Evolutionary conservation across 2,113 vertebrate genomes (phyloP), one percentile per base, ranked within the genome.

Genomic region (Salvelinus sp.): DNA sequence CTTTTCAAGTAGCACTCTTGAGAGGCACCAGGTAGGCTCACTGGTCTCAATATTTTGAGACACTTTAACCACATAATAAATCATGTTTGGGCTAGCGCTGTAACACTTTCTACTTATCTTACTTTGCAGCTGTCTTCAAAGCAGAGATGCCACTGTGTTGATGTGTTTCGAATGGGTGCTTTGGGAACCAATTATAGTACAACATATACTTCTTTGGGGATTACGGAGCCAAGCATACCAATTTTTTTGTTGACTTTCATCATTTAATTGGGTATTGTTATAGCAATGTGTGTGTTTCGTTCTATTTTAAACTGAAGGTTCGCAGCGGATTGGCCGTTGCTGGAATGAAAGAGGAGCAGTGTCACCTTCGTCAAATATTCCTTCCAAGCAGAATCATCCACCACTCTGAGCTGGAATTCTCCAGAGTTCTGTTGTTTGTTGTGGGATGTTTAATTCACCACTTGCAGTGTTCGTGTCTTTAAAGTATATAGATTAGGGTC

Each of bases 141-240:
- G 82, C 79, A 76, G 58, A 93, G 88, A 92, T 86, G 74, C 22
- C 82, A 72, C 67, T 64, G 54, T 75, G 66, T 77, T 91, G 79
- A 91, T 90, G 68, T 83, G 77, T 86, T 93, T 82, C 64, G 82
- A 92, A 90, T 88, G 81, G 85, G 83, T 91, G 88, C 89, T 93
- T 79, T 87, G 86, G 92, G 92, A 93, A 91, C 89, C 89, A 94
- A 91, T 93, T 95, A 93, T 85, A 76, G 76, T 89, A 76, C 75
- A 89, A 69, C 73, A 79, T 80, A 69, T 90, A 27, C 74, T 86
- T 85, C 69, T 93, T 84, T 81, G 0, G 75, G 77, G 80, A 87
- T 85, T 86, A 50, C 30, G 16, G 33, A 25, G 81, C 63, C 47
- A n/a, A 79, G 83, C 64, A 67, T 73, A 81, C 77, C 81, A 84